These are phyloP conservation scores for Chydorus sphaericus DNA, from an alignment of 2,888 invertebrate genomes.

Conservation along the genomic window DNA sequence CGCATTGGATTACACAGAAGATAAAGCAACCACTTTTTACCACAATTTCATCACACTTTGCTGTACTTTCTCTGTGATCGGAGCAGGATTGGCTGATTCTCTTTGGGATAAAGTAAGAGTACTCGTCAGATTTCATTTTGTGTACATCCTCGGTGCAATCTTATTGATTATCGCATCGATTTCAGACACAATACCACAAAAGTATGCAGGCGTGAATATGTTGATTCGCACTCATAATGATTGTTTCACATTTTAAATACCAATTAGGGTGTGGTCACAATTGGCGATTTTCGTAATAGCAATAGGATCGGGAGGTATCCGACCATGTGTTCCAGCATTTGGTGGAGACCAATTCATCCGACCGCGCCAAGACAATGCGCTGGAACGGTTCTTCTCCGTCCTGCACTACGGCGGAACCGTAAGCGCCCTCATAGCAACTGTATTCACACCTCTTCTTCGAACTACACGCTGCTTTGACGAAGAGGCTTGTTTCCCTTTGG, in stretches of 20 bases:
- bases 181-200: conserved; percentile 22
- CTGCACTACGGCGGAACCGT: conserved; percentile 90
- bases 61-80: conserved; percentile 75
- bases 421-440: conserved; percentile 75
- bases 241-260: neutral
- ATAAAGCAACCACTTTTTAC: conserved; percentile 69
- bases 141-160: conserved; percentile 37
- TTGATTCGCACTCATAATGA: no score
- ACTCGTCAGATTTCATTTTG: no score
- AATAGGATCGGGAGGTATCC: conserved; percentile 85
- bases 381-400: conserved; percentile 80
- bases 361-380: conserved; percentile 59
- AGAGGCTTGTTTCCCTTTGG: conserved; percentile 62
- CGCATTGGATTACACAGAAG: conserved; percentile 53
- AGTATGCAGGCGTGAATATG: conserved; percentile 18
- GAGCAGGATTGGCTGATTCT: conserved; percentile 88
- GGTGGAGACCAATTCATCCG: conserved; percentile 85
- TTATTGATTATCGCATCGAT: conserved; percentile 34
- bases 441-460: conserved; percentile 73
- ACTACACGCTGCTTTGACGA: conserved; percentile 60
- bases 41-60: conserved; percentile 79
- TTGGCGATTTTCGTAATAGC: conserved; percentile 48
- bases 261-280: conserved; percentile 29
- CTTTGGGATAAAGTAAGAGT: no score
- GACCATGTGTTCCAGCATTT: conserved; percentile 88